Evolutionary conservation across 2,888 invertebrate genomes (phyloP).

Genomic region (Notocelia uddmanniana): DNA sequence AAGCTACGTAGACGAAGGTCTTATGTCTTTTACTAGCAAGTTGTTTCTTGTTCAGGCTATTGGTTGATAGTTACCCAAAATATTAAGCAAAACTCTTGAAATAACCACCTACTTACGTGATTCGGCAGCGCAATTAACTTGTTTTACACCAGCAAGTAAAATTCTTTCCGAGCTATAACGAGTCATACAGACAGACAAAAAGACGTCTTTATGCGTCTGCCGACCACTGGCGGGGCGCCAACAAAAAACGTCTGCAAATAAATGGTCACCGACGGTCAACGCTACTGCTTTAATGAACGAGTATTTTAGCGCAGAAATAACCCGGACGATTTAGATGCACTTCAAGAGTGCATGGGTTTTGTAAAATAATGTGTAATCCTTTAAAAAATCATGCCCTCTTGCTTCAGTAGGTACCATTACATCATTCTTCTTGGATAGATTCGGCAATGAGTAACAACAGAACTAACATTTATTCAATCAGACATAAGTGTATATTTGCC

Average conservation of each 20-base stretch:
- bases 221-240: slow-evolving; percentile 71
- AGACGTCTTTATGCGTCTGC: slow-evolving; percentile 49
- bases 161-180: slow-evolving; percentile 38
- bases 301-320: slow-evolving; percentile 38
- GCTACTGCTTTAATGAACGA: slow-evolving; percentile 20
- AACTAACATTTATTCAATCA: too few species aligned
- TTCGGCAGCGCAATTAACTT: background rate
- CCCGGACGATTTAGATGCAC: slow-evolving; percentile 23
- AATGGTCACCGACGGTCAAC: slow-evolving; percentile 44
- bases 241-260: slow-evolving; percentile 58
- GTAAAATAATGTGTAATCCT: background rate
- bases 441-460: too few species aligned
- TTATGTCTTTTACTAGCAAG: too few species aligned
- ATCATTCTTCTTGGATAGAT: background rate
- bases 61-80: too few species aligned
- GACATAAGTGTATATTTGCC: too few species aligned
- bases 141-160: slow-evolving; percentile 16
- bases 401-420: background rate
- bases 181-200: slow-evolving; percentile 44
- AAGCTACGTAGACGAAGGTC: too few species aligned
- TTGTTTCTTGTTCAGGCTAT: too few species aligned
- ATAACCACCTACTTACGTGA: background rate
- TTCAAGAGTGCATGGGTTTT: slow-evolving; percentile 25
- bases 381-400: background rate
- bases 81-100: background rate